Conservation (phyloP, 2,113 vertebrate species). For the Phalacrocorax pelagicus region DNA sequence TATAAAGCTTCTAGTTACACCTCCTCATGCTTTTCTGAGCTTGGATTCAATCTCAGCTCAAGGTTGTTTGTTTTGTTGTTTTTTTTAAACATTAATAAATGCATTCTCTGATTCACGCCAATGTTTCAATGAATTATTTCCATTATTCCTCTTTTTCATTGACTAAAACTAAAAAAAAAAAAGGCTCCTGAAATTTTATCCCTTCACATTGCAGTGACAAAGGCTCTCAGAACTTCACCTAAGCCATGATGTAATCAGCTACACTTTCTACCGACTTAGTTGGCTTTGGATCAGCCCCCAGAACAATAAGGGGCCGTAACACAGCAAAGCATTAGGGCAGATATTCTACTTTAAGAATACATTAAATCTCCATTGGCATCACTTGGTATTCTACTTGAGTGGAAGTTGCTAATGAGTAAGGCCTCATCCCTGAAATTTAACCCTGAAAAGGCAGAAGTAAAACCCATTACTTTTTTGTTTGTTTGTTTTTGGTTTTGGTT, state of each 20-base stretch:
- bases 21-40: not conserved
- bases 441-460: not conserved
- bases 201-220: not conserved
- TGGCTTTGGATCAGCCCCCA: not conserved
- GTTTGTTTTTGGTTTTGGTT: not conserved
- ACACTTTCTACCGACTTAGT: not conserved
- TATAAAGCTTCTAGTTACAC: not conserved
- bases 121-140: not conserved
- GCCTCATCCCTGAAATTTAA: not conserved
- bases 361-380: not conserved
- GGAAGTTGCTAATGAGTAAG: not conserved
- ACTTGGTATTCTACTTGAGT: not conserved
- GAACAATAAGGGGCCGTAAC: not conserved
- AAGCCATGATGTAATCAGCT: not conserved
- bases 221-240: not conserved
- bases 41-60: not conserved
- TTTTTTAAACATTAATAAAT: not conserved
- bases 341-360: not conserved
- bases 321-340: not conserved
- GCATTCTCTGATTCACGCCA: not conserved
- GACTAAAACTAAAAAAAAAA: not conserved
- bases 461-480: not conserved
- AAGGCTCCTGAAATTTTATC: not conserved
- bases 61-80: not conserved
- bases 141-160: not conserved